Conservation (phyloP, 2,113 vertebrate species). For the Oncorhynchus masou region DNA sequence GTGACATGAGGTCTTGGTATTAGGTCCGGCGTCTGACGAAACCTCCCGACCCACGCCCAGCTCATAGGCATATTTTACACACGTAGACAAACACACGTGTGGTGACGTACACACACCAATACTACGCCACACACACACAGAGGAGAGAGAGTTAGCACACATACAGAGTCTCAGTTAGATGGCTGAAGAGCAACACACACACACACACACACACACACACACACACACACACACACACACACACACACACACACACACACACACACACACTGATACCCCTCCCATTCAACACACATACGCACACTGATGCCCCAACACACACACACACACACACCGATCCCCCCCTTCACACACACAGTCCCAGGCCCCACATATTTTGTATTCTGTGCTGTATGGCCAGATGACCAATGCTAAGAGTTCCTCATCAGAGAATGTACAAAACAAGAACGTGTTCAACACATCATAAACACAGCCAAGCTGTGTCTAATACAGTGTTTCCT, state of each 20-base stretch:
- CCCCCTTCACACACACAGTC: neutral
- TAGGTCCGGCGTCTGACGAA: neutral
- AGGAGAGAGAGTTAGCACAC: too few relatives aligned
- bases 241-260: too few relatives aligned
- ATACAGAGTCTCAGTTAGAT: too few relatives aligned
- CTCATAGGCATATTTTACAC: neutral
- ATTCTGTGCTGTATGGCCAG: slow-evolving; percentile 26
- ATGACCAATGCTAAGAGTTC: slow-evolving; percentile 31
- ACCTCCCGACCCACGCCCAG: neutral
- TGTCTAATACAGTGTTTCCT: slow-evolving; percentile 1
- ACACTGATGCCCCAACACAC: neutral
- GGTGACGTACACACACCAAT: neutral
- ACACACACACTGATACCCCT: neutral
- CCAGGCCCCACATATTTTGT: neutral
- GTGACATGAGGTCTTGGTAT: slow-evolving; percentile 8
- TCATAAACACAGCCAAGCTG: slow-evolving; percentile 5
- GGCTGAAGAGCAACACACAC: too few relatives aligned
- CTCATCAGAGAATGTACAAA: neutral
- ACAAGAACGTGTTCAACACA: slow-evolving; percentile 17
- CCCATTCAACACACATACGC: slow-evolving; percentile 1
- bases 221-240: neutral
- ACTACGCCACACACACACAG: too few relatives aligned
- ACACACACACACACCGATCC: neutral
- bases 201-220: neutral
- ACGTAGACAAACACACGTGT: neutral